Percentiles rank a stretch among this genome's conserved stretches.
phyloP scores from a whole-genome alignment of 2,888 invertebrate genomes.

The Deroplatys truncata region DNA sequence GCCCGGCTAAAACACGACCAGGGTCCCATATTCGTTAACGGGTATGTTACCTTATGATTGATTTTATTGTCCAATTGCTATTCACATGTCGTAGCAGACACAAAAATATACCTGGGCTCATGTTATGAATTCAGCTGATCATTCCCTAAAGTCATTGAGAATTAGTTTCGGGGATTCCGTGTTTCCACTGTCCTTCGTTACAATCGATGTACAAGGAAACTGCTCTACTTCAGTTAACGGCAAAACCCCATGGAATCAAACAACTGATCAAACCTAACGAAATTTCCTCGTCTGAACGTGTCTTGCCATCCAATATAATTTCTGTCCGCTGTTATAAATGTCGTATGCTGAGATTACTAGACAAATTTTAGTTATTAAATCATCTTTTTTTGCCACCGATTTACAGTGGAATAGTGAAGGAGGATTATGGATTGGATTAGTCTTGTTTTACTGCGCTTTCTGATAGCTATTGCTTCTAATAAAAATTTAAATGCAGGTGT shows the following conservation, averaged over 20 bases:
- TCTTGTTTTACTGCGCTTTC: too few species aligned
- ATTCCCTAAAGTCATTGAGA: not conserved
- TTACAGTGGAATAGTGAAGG: too few species aligned
- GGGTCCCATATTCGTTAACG: not conserved
- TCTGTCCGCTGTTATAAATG: too few species aligned
- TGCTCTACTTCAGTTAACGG: not conserved
- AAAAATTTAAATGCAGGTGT: too few species aligned
- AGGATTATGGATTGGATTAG: too few species aligned
- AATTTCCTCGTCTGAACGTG: not conserved
- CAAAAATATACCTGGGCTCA: not conserved
- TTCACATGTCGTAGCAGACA: not conserved
- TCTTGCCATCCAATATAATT: not conserved
- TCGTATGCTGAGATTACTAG: too few species aligned
- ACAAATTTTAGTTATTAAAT: too few species aligned
- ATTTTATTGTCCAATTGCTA: conserved; percentile 9
- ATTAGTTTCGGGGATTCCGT: not conserved
- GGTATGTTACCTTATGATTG: not conserved
- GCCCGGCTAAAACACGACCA: not conserved
- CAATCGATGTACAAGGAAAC: not conserved
- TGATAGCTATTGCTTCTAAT: too few species aligned
- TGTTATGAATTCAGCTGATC: not conserved
- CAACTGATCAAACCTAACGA: not conserved
- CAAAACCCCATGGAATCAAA: not conserved
- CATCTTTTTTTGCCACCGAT: too few species aligned
- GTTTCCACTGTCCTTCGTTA: not conserved